Evolutionary conservation across 2,113 vertebrate genomes (phyloP).

Genomic region (Sceloporus undulatus): DNA sequence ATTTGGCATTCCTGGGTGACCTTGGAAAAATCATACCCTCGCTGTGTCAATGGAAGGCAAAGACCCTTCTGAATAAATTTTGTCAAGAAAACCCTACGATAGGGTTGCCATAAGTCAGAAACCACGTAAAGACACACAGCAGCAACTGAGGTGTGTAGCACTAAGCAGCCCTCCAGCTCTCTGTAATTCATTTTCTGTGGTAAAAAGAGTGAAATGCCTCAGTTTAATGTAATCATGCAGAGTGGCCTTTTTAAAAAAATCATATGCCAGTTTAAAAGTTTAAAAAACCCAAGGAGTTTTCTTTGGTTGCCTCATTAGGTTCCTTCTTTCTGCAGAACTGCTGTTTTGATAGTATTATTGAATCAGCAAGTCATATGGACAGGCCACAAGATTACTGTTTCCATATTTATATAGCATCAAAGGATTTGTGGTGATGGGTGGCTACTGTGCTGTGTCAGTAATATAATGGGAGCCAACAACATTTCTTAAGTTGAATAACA

Average conservation of each 20-base stretch:
- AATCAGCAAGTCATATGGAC: background rate
- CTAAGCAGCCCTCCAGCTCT: background rate
- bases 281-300: too few relatives aligned
- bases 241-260: background rate
- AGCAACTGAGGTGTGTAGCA: too few relatives aligned
- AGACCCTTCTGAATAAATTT: too few relatives aligned
- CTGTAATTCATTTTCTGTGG: background rate
- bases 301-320: background rate
- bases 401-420: background rate
- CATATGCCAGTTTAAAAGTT: too few relatives aligned
- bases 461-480: too few relatives aligned
- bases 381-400: background rate
- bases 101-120: too few relatives aligned
- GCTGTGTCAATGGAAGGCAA: too few relatives aligned
- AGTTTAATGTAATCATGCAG: background rate
- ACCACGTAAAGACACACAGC: too few relatives aligned
- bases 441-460: background rate
- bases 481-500: background rate
- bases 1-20: too few relatives aligned
- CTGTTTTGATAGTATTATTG: background rate
- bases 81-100: too few relatives aligned
- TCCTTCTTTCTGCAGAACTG: background rate
- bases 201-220: background rate
- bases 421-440: background rate
- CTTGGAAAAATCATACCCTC: too few relatives aligned